Evolutionary conservation across 2,888 invertebrate genomes (phyloP).

Genomic region (Agrilus mali): DNA sequence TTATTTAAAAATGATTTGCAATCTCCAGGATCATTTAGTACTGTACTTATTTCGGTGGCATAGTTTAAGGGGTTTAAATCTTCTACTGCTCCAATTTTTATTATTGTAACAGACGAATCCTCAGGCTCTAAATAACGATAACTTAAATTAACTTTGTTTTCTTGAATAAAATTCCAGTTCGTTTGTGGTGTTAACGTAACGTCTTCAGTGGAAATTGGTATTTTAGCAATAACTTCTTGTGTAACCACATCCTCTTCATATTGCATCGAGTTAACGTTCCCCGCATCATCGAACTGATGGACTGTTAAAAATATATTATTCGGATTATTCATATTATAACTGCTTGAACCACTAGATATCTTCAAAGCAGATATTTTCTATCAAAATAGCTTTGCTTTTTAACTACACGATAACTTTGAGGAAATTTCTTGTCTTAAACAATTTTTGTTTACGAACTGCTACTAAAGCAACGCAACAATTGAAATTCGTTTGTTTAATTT

Average conservation of each 20-base stretch:
- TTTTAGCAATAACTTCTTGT: constrained; percentile 22
- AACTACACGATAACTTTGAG: constrained; percentile 6
- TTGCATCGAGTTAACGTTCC: constrained; percentile 18
- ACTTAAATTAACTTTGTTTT: constrained; percentile 18
- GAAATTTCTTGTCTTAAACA: constrained; percentile 3
- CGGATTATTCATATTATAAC: constrained; percentile 19
- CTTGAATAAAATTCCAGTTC: constrained; percentile 7
- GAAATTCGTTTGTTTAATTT: no score
- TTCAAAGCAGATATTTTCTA: constrained; percentile 14
- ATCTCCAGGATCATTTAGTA: constrained; percentile 12
- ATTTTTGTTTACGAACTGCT: constrained; percentile 16
- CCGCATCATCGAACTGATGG: constrained; percentile 21
- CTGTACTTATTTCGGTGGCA: constrained; percentile 15
- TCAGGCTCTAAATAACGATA: constrained; percentile 17
- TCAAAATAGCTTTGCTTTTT: constrained; percentile 26
- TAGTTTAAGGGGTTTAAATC: constrained; percentile 19
- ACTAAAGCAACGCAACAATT: no score
- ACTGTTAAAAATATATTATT: constrained; percentile 25
- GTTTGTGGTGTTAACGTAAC: constrained; percentile 14
- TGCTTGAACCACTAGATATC: constrained; percentile 25
- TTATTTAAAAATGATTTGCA: constrained; percentile 8
- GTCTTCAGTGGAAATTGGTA: constrained; percentile 16
- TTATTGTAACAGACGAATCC: constrained; percentile 19
- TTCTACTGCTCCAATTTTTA: constrained; percentile 22
- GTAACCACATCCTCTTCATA: constrained; percentile 24